phyloP scores from a whole-genome alignment of 2,797 vertebrate genomes.

The Anguilla pacifica region DNA sequence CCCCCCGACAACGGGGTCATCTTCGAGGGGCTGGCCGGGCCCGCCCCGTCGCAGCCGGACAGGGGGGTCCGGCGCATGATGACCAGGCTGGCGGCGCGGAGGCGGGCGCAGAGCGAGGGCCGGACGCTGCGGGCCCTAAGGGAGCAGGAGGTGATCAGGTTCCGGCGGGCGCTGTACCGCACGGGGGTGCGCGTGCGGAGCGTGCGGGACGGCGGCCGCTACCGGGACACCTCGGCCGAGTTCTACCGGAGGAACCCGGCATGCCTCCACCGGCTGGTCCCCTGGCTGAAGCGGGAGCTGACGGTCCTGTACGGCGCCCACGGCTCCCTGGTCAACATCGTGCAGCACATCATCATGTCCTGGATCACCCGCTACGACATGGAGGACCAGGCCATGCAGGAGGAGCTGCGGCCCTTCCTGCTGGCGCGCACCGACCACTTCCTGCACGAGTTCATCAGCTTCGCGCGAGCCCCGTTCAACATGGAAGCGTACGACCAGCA shows the following conservation, averaged over 20 bases:
- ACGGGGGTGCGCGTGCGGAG: conserved; percentile 78
- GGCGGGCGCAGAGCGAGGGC: conserved; percentile 77
- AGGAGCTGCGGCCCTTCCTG: conserved; percentile 87
- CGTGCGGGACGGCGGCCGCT: conserved; percentile 86
- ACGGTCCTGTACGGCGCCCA: conserved; percentile 85
- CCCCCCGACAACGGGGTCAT: conserved; percentile 82
- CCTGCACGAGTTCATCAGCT: conserved; percentile 91
- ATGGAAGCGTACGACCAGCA: conserved; percentile 90
- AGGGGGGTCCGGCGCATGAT: conserved; percentile 79
- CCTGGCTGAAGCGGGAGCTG: conserved; percentile 90
- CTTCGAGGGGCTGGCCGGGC: conserved; percentile 74
- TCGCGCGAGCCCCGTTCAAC: conserved; percentile 90
- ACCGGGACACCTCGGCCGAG: conserved; percentile 85
- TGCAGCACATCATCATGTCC: conserved; percentile 92
- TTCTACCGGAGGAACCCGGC: conserved; percentile 90
- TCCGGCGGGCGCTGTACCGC: conserved; percentile 88
- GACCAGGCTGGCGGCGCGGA: conserved; percentile 74
- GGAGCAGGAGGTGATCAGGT: conserved; percentile 87
- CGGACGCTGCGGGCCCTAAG: conserved; percentile 70
- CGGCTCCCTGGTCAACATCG: conserved; percentile 87
- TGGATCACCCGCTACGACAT: conserved; percentile 85
- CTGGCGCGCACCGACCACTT: conserved; percentile 90
- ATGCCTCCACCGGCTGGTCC: conserved; percentile 80
- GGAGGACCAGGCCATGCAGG: conserved; percentile 82
- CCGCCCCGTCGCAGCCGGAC: conserved; percentile 59